Evolutionary conservation across 2,888 invertebrate genomes (phyloP).

Genomic region (Sericinus montela): DNA sequence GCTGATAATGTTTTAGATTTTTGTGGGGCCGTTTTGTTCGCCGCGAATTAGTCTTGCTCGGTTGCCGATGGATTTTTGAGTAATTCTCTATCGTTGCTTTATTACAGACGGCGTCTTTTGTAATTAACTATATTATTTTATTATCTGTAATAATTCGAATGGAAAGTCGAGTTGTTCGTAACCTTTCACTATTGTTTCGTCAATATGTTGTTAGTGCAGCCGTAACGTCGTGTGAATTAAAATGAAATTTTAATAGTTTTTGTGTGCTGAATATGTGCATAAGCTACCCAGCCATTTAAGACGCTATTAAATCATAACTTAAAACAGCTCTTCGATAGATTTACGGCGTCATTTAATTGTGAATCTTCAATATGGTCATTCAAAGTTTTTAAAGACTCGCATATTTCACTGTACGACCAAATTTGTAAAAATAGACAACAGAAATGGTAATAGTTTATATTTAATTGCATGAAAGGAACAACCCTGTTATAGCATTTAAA

Average conservation of each 20-base stretch:
- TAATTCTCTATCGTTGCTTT: constrained; percentile 53
- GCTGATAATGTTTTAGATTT: constrained; percentile 62
- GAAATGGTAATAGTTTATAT: too few species aligned
- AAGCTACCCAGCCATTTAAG: constrained; percentile 2
- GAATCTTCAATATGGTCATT: too few species aligned
- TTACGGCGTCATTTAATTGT: too few species aligned
- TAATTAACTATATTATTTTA: constrained; percentile 35
- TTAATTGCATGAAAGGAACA: too few species aligned
- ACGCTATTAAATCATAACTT: not conserved
- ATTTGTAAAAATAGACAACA: too few species aligned
- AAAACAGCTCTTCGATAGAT: too few species aligned
- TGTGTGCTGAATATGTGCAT: constrained; percentile 1
- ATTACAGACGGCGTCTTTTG: constrained; percentile 28
- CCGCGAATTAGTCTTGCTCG: constrained; percentile 68
- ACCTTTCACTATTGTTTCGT: constrained; percentile 31
- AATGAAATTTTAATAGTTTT: constrained; percentile 20
- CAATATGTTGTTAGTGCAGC: constrained; percentile 4
- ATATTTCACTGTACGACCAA: too few species aligned
- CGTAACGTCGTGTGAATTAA: constrained; percentile 29
- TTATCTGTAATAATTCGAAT: constrained; percentile 47
- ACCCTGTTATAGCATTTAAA: too few species aligned
- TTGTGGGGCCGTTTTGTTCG: constrained; percentile 67
- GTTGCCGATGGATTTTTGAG: constrained; percentile 58
- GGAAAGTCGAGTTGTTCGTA: constrained; percentile 41
- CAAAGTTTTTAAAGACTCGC: too few species aligned